phyloP scores from a whole-genome alignment of 1,140 invertebrate species.

The Phocides pigmalion region DNA sequence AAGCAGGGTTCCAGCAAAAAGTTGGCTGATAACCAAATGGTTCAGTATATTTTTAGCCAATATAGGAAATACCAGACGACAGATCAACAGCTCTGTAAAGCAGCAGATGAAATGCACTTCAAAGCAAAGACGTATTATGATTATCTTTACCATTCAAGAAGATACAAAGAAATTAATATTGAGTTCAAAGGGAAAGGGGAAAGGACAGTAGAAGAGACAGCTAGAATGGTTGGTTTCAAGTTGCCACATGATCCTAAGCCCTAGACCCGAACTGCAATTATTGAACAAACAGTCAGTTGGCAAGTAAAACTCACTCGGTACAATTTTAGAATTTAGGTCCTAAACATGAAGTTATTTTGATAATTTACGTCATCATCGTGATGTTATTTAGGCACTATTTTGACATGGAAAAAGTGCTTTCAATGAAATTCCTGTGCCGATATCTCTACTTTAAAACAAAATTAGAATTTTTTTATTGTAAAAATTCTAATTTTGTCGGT shows the following conservation, averaged over 20 bases:
- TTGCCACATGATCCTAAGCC: conserved; percentile 90
- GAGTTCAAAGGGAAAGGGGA: conserved; percentile 91
- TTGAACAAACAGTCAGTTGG: no score
- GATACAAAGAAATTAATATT: conserved; percentile 87
- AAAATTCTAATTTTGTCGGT: no score
- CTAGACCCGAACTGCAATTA: no score
- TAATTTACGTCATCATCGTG: no score
- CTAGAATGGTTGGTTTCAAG: conserved; percentile 93
- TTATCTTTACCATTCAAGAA: conserved; percentile 88
- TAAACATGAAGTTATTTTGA: no score
- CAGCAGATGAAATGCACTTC: conserved; percentile 89
- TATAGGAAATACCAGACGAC: conserved; percentile 90
- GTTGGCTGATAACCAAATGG: conserved; percentile 84
- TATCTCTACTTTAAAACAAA: no score
- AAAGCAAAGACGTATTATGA: conserved; percentile 89
- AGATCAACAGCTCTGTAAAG: conserved; percentile 91
- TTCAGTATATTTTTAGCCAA: conserved; percentile 88
- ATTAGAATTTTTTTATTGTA: no score
- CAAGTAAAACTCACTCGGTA: no score
- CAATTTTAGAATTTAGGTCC: no score
- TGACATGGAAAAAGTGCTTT: no score
- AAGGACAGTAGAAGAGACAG: conserved; percentile 89
- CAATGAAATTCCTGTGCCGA: no score
- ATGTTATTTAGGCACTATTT: no score
- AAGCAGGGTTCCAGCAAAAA: conserved; percentile 79